These are phyloP conservation scores for Pyrgus malvae DNA, from an alignment of 2,888 invertebrate genomes.

Conservation along the genomic window DNA sequence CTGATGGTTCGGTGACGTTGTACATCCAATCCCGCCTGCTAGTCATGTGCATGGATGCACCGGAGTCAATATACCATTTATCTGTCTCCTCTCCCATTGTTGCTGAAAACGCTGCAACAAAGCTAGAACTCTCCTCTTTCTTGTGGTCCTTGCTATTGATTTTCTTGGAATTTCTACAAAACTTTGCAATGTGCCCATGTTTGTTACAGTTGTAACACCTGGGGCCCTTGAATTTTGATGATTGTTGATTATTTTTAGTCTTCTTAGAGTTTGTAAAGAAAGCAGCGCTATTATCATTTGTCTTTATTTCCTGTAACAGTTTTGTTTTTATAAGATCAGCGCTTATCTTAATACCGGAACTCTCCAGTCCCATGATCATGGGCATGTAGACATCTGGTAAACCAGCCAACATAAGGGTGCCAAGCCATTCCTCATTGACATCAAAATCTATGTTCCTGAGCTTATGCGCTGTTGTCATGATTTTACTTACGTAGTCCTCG, in stretches of 20 bases:
- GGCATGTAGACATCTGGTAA: too few species aligned
- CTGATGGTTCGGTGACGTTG: not conserved
- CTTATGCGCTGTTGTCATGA: not conserved
- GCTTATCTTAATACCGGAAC: too few species aligned
- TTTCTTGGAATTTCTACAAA: constrained; percentile 16
- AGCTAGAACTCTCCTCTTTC: not conserved
- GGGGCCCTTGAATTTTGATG: constrained; percentile 12
- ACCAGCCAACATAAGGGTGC: too few species aligned
- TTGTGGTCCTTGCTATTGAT: too few species aligned
- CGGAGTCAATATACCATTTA: too few species aligned
- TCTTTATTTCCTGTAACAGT: not conserved
- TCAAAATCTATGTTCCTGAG: not conserved
- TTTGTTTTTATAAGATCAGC: too few species aligned
- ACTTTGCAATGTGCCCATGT: constrained; percentile 22
- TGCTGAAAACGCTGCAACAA: not conserved
- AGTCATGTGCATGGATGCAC: constrained; percentile 8
- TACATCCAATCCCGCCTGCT: not conserved
- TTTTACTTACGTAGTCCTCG: not conserved
- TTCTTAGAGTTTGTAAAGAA: not conserved
- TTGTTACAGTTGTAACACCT: constrained; percentile 28
- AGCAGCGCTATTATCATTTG: too few species aligned
- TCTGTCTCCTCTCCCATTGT: too few species aligned
- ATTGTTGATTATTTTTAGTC: not conserved
- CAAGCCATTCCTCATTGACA: too few species aligned
- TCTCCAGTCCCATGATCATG: too few species aligned